Conservation (phyloP, 2,888 invertebrate genomes). For the Craniophora ligustri region DNA sequence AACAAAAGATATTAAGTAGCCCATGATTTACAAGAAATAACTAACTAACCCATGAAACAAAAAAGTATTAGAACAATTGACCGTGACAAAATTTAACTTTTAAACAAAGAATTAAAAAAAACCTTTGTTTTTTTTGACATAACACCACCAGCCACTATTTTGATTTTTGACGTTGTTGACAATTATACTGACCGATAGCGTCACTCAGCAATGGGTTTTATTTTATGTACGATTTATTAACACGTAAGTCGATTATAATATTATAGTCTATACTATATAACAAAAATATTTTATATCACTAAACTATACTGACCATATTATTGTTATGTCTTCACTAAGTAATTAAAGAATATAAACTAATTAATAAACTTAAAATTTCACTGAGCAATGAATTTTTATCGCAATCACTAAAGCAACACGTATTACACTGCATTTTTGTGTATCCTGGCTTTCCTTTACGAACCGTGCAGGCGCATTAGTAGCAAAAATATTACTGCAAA, state of each 20-base stretch:
- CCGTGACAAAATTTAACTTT: background rate
- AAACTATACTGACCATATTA: constrained; percentile 45
- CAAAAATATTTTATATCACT: background rate
- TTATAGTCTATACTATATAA: background rate
- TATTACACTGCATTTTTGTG: constrained; percentile 80
- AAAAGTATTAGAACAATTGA: constrained; percentile 38
- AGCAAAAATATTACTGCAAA: constrained; percentile 87
- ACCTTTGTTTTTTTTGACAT: constrained; percentile 25
- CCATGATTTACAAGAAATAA: constrained; percentile 46
- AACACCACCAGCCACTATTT: constrained; percentile 11
- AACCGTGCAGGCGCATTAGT: constrained; percentile 85
- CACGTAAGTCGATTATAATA: constrained; percentile 15
- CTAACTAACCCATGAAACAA: constrained; percentile 9
- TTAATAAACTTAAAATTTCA: constrained; percentile 46
- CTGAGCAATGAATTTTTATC: constrained; percentile 59
- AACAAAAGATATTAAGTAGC: constrained; percentile 55
- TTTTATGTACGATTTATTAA: constrained; percentile 17
- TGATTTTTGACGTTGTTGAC: constrained; percentile 48
- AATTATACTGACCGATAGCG: constrained; percentile 15
- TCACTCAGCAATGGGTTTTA: constrained; percentile 4
- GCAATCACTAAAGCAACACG: constrained; percentile 71
- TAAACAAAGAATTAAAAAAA: constrained; percentile 28
- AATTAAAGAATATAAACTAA: constrained; percentile 43
- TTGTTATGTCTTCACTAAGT: constrained; percentile 54
- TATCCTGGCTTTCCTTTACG: constrained; percentile 76